phyloP scores from a whole-genome alignment of 2,797 vertebrate species.

The Megaceryle alcyon region DNA sequence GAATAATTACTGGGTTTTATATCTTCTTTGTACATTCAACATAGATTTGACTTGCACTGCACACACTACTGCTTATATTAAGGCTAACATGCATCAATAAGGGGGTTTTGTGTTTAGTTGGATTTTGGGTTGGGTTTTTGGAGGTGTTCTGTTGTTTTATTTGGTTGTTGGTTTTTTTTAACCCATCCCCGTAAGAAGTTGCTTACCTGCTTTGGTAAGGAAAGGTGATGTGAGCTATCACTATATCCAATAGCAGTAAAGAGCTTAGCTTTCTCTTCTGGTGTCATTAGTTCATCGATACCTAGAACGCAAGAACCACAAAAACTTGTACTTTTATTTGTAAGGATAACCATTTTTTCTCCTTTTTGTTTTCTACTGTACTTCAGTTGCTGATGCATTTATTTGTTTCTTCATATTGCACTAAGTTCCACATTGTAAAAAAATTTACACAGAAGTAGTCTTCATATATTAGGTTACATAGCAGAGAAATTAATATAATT shows the following conservation, averaged over 20 bases:
- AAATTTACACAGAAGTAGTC: neutral
- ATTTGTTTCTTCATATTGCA: neutral
- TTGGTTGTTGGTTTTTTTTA: neutral
- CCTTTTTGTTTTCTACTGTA: neutral
- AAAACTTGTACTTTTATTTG: neutral
- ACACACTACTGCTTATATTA: neutral
- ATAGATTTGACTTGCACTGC: neutral
- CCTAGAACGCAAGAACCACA: slow-evolving; percentile 59
- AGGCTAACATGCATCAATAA: neutral
- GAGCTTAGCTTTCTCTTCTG: slow-evolving; percentile 92
- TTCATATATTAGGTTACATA: neutral
- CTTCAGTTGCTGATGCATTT: neutral
- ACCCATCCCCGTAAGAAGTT: neutral
- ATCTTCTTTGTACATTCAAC: neutral
- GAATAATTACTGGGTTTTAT: neutral
- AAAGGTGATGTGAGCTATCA: slow-evolving; percentile 86
- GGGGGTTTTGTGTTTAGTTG: neutral
- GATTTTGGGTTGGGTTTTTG: neutral
- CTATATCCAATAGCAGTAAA: slow-evolving; percentile 97
- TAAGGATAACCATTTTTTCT: neutral
- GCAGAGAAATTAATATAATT: neutral
- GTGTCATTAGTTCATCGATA: slow-evolving; percentile 90
- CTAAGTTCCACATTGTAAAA: neutral
- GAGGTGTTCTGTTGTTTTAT: neutral
- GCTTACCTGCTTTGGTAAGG: slow-evolving; percentile 88